Evolutionary conservation across 2,113 vertebrate genomes (phyloP).

Genomic region (Onychorhynchus coronatus): DNA sequence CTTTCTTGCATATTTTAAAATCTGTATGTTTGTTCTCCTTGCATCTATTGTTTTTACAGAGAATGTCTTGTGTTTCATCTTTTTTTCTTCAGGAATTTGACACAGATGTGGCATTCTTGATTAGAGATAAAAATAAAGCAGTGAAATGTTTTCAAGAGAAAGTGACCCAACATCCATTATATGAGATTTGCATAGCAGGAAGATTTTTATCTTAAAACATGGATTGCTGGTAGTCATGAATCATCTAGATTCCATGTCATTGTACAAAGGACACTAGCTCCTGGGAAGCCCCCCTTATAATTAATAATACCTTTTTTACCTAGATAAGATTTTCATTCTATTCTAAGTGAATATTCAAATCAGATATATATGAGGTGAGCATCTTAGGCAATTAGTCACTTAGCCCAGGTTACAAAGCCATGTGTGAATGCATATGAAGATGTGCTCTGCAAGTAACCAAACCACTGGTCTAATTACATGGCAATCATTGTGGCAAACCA

Average conservation of each 20-base stretch:
- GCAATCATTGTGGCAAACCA: conserved; percentile 64
- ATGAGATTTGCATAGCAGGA: background rate
- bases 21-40: background rate
- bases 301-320: background rate
- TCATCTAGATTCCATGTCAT: background rate
- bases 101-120: background rate
- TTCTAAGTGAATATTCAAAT: background rate
- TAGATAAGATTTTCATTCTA: background rate
- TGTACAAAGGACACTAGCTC: background rate
- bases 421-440: conserved; percentile 5
- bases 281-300: background rate
- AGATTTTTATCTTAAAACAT: background rate
- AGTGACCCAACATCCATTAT: background rate
- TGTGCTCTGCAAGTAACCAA: conserved; percentile 18
- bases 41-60: background rate
- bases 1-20: background rate
- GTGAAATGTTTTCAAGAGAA: background rate
- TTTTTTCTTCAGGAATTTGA: background rate
- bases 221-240: background rate
- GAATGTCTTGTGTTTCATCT: background rate
- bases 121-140: background rate
- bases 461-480: conserved; percentile 54
- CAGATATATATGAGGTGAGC: background rate
- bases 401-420: conserved; percentile 17
- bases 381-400: background rate